Evolutionary conservation across 1,140 invertebrate genomes (phyloP), one percentile per base, ranked within the genome.

Genomic region (Drosophila persimilis): DNA sequence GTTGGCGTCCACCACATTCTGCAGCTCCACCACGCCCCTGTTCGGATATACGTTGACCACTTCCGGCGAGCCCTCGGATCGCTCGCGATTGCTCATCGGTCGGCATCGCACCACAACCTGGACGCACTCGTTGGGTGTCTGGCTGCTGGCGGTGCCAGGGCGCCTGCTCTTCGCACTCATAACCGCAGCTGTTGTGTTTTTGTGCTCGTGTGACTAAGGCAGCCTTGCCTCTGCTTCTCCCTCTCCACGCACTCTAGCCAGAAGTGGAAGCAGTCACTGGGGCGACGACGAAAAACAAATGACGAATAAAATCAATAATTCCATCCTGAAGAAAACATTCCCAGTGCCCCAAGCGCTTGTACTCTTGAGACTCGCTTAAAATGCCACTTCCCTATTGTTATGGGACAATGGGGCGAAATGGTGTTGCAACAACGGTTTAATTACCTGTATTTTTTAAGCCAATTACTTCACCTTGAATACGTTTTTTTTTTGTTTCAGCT

Each of bases 41-140:
- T 94, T 92, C 3, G 94, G 92, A 90, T 93, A 93, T 22, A 96
- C 93, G 62, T 94, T 93, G 0, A 96, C 94, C 60, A 97, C 95
- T 91, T 94, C 93, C 31, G 93, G 92, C 86, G 96, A 95, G 35
- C 95, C 95, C 80, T 96, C 94, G 43, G 93, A 90, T 22, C 94
- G 93, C 92, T 99, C 98, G 72, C 95, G 96, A 75, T 95, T 93
- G 85, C 95, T 97, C 90, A 99, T 93, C 22, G 98, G 97, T 24
- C 98, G 94, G 93, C 97, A 98, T 92, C 98, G 92, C 8, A 99
- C 97, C 70, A 97, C 95, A 45, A 98, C 97, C 91, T 97, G 95
- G 31, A 88, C 83, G 31, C 83, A 88, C 24, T 88, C 83, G 15
- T 88, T 88, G 1, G 72, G 83, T 43, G 83, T 58, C 43, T 86